Percentiles rank a stretch among this genome's conserved stretches.
Conservation (phyloP, 2,888 invertebrate genomes). For the Nomada lathburiana region DNA sequence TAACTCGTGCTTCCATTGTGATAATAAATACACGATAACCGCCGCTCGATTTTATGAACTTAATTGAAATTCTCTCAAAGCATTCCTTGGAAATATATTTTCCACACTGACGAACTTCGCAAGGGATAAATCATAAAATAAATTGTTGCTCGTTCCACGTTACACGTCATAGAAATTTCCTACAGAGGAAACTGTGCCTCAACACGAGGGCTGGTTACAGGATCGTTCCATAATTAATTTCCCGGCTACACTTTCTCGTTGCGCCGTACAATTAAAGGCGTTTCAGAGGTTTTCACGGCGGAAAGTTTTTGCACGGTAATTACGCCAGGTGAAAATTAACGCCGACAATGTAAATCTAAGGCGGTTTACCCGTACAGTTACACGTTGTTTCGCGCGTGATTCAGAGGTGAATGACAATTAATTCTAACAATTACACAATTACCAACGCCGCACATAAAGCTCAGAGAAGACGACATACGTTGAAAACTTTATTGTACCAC, state of each 20-base stretch:
- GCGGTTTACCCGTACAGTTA: slow-evolving; percentile 9
- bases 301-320: slow-evolving; percentile 42
- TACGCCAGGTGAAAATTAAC: slow-evolving; percentile 41
- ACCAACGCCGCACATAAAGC: not conserved
- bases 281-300: slow-evolving; percentile 21
- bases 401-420: slow-evolving; percentile 18
- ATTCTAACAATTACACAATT: slow-evolving; percentile 15
- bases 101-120: not conserved
- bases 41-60: too few species aligned
- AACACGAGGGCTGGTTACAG: slow-evolving; percentile 23
- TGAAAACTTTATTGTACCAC: not conserved
- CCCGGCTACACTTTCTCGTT: slow-evolving; percentile 19
- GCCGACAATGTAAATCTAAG: slow-evolving; percentile 31
- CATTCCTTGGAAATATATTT: not conserved
- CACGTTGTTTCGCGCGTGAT: slow-evolving; percentile 21
- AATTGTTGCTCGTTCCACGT: slow-evolving; percentile 19
- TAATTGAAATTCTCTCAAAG: not conserved
- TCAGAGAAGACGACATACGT: not conserved
- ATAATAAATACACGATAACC: too few species aligned
- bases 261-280: slow-evolving; percentile 43
- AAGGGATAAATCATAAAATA: slow-evolving; percentile 30
- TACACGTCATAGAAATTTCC: slow-evolving; percentile 25
- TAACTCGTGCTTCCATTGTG: too few species aligned
- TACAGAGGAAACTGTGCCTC: slow-evolving; percentile 25
- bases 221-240: slow-evolving; percentile 59